Evolutionary conservation across 2,113 vertebrate species (phyloP).

Genomic region (Hassar affinis): DNA sequence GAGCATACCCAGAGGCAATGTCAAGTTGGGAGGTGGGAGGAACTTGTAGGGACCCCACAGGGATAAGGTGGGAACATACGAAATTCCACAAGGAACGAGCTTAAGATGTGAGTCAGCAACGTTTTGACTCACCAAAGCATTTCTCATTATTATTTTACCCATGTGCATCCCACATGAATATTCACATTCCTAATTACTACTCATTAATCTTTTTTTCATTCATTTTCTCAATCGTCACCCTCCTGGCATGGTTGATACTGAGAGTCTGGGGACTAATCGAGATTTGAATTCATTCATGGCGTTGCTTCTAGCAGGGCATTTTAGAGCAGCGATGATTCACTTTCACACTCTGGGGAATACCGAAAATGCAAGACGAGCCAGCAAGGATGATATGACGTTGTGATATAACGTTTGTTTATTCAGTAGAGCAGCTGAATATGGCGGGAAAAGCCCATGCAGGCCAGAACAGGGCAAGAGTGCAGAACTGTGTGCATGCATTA

Average conservation of each 20-base stretch:
- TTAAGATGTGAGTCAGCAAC: background rate
- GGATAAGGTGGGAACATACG: background rate
- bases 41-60: background rate
- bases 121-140: background rate
- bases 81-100: background rate
- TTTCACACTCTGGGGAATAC: slow-evolving; percentile 35
- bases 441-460: background rate
- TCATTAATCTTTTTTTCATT: background rate
- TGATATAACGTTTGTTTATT: background rate
- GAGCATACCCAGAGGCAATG: background rate
- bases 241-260: slow-evolving; percentile 33
- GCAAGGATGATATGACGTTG: background rate
- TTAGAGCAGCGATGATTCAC: slow-evolving; percentile 19
- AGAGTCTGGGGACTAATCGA: slow-evolving; percentile 21
- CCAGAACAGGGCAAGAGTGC: background rate
- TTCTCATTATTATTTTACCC: background rate
- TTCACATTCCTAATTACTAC: background rate
- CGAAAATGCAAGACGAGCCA: slow-evolving; percentile 6
- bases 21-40: background rate
- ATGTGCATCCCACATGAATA: background rate
- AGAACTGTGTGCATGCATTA: background rate
- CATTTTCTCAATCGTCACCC: background rate
- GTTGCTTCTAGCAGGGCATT: slow-evolving; percentile 42
- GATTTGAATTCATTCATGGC: slow-evolving; percentile 52
- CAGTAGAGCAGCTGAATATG: background rate